A percentile compares a stretch with the other conserved stretches of the same genome.
Evolutionary conservation across 2,888 invertebrate genomes (phyloP).

Genomic region (Ferrisia virgata): DNA sequence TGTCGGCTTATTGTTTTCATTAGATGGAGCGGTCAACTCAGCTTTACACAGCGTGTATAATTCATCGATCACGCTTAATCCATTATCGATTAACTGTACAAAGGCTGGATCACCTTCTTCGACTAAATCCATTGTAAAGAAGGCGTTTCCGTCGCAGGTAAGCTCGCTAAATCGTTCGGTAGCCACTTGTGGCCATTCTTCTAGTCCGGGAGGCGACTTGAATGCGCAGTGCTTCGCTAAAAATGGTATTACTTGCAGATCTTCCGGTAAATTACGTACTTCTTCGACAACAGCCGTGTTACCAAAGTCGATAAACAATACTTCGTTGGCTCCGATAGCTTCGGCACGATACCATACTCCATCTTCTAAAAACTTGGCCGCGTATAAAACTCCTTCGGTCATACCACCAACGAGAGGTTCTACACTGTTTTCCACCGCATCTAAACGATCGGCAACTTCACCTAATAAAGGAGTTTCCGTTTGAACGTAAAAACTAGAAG

Average conservation of each 20-base stretch:
- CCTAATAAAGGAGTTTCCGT: constrained; percentile 51
- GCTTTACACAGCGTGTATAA: constrained; percentile 30
- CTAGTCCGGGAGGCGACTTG: constrained; percentile 53
- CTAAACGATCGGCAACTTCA: background rate
- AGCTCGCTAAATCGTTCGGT: constrained; percentile 30
- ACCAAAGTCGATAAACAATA: constrained; percentile 69
- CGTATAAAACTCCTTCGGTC: constrained; percentile 55
- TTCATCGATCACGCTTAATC: constrained; percentile 3
- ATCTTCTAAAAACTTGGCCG: constrained; percentile 66
- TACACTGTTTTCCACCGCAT: background rate
- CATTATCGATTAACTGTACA: constrained; percentile 28
- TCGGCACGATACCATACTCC: constrained; percentile 66
- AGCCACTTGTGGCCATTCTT: constrained; percentile 30
- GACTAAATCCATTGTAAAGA: background rate
- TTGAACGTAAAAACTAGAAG: constrained; percentile 53
- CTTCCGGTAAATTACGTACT: constrained; percentile 62
- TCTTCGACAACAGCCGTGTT: constrained; percentile 63
- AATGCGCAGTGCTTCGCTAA: constrained; percentile 56
- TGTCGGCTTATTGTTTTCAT: background rate
- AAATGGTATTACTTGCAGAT: constrained; percentile 59
- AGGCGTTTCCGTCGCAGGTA: background rate
- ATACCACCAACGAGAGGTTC: background rate
- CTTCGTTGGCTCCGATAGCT: constrained; percentile 61
- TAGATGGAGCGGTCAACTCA: constrained; percentile 21
- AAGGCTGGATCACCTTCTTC: constrained; percentile 40